These are phyloP conservation scores for Neostethus bicornis DNA, from an alignment of 2,797 vertebrate species.

Conservation along the genomic window DNA sequence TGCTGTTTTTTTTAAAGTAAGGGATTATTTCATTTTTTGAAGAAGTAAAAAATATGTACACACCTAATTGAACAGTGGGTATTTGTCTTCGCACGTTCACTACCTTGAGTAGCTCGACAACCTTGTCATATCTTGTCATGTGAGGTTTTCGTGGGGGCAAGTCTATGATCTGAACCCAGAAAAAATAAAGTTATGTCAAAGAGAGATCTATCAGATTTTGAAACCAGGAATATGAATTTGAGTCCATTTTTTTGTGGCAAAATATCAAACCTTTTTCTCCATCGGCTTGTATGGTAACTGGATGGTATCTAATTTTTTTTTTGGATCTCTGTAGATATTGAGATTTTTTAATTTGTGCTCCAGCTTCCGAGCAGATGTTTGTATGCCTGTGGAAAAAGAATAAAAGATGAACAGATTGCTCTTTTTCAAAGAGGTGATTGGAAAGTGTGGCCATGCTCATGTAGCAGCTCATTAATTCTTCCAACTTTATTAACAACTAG, in stretches of 20 bases:
- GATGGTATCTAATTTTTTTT: constrained; percentile 69
- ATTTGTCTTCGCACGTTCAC: constrained; percentile 61
- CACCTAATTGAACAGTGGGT: constrained; percentile 67
- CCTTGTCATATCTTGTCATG: constrained; percentile 44
- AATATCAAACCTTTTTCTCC: constrained; percentile 74
- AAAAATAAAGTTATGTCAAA: constrained; percentile 5
- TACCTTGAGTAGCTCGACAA: constrained; percentile 62
- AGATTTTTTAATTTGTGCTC: constrained; percentile 80
- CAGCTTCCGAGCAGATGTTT: constrained; percentile 81
- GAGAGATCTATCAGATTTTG: not conserved
- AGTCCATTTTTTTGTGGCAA: not conserved
- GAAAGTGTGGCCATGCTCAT: constrained; percentile 12
- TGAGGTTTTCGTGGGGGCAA: constrained; percentile 50
- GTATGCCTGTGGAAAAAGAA: constrained; percentile 79
- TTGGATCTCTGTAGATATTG: constrained; percentile 73
- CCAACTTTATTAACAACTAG: not conserved
- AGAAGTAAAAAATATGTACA: constrained; percentile 10
- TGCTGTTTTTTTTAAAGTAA: too few species aligned
- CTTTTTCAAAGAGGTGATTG: constrained; percentile 7
- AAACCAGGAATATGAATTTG: not conserved
- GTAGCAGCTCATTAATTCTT: not conserved
- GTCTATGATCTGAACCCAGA: constrained; percentile 55
- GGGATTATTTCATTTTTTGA: too few species aligned
- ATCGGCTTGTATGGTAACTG: constrained; percentile 71
- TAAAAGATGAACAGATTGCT: constrained; percentile 19